These are phyloP conservation scores for Sarcophilus harrisii DNA, from an alignment of 2,797 vertebrate species.

Conservation along the genomic window DNA sequence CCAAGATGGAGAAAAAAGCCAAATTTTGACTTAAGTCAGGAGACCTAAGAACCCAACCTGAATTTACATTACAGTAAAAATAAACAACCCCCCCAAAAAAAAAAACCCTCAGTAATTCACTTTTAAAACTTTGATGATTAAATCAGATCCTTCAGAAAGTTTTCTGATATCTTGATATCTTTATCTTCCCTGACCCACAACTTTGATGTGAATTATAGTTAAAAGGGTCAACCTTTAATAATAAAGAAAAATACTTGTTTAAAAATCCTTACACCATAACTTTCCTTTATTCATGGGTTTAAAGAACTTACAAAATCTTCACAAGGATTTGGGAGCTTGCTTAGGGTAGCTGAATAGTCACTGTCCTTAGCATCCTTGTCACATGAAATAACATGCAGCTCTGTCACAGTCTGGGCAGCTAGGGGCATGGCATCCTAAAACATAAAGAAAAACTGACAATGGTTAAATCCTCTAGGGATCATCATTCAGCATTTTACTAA, in stretches of 20 bases:
- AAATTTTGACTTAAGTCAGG: constrained; percentile 21
- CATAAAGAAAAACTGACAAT: constrained; percentile 56
- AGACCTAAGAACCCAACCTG: constrained; percentile 9
- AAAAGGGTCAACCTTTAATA: neutral
- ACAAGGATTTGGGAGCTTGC: constrained; percentile 85
- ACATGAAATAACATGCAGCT: constrained; percentile 89
- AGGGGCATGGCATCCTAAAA: constrained; percentile 91
- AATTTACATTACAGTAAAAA: constrained; percentile 34
- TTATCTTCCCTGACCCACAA: constrained; percentile 1
- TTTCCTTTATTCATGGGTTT: constrained; percentile 15
- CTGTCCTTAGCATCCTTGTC: constrained; percentile 84
- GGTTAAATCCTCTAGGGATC: neutral
- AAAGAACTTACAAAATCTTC: constrained; percentile 91
- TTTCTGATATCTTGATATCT: constrained; percentile 35
- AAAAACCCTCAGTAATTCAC: constrained; percentile 13
- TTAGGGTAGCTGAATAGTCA: constrained; percentile 75
- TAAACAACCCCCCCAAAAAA: no score
- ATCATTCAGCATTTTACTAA: no score
- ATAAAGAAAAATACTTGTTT: constrained; percentile 32
- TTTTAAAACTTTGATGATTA: constrained; percentile 50
- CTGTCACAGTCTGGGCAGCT: constrained; percentile 86
- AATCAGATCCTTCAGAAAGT: constrained; percentile 25
- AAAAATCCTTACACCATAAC: neutral
- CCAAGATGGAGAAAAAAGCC: neutral
- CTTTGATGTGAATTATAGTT: neutral